A percentile compares a stretch with the other conserved stretches of the same genome.
Conservation (phyloP, 2,888 invertebrate genomes). For the Caenorhabditis sp. region DNA sequence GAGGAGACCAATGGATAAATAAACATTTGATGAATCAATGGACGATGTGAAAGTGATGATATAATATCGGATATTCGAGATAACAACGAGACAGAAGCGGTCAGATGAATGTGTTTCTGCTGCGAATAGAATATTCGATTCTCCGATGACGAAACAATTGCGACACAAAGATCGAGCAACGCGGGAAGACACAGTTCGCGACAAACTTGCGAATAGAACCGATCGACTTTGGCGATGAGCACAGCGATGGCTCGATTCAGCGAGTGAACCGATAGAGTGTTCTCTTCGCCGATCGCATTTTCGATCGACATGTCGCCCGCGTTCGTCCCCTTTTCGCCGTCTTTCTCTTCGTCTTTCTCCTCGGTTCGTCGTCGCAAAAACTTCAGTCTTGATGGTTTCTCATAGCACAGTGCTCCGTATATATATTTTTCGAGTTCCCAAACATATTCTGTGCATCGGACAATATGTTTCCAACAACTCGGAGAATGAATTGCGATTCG, state of each 20-base stretch:
- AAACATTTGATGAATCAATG: constrained; percentile 83
- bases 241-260: constrained; percentile 83
- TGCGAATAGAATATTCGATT: constrained; percentile 77
- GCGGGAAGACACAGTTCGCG: constrained; percentile 85
- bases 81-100: constrained; percentile 45
- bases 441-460: constrained; percentile 89
- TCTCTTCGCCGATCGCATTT: constrained; percentile 45
- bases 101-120: constrained; percentile 42
- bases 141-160: constrained; percentile 86
- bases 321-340: constrained; percentile 19
- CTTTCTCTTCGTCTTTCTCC: constrained; percentile 36
- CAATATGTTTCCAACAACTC: constrained; percentile 94
- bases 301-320: constrained; percentile 44
- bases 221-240: constrained; percentile 86
- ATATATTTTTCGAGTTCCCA: constrained; percentile 87
- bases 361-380: constrained; percentile 42
- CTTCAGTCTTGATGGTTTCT: constrained; percentile 44
- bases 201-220: constrained; percentile 87
- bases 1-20: constrained; percentile 90
- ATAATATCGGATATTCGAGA: constrained; percentile 48
- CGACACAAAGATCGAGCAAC: constrained; percentile 82
- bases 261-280: constrained; percentile 37
- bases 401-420: constrained; percentile 70
- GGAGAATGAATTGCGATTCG: constrained; percentile 90
- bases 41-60: constrained; percentile 55